Evolutionary conservation across 2,888 invertebrate species (phyloP), one percentile per base, ranked within the genome.

Genomic region (Copidosoma aretas): DNA sequence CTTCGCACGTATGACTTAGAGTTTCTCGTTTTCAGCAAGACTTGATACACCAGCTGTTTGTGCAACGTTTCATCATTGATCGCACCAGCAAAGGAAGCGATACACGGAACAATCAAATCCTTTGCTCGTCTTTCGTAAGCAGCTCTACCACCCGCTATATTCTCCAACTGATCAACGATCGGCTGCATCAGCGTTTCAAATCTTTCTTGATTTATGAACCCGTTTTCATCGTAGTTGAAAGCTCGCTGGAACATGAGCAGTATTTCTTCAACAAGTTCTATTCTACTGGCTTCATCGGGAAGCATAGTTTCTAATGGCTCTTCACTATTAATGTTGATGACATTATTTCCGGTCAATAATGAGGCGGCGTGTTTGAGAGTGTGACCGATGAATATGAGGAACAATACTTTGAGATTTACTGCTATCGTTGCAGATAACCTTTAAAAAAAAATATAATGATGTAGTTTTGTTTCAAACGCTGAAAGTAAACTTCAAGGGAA

Each of bases 21-120:
- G 77, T 92, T 91, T 71, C 95, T 88, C 0, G 95, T 93, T 85
- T 97, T 97, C 73, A 96, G 86, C 64, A 97, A 84, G 73, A 96
- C 89, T 81, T 96, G 94, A 82, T 96, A 95, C 81, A 96, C 95
- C 71, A 97, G 85, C 75, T 93, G 89, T 80, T 96, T 96, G 92
- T 96, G 96, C 39, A 94, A 84, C 0, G 93, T 89, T 81, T 97
- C 95, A 79, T 95, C 95, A 1, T 90, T 91, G 1, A 91, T 90
- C 0, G 93, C 92, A 15, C 91, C 90, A 0, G 93, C 92, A 77
- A 97, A 90, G 77, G 94, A 91, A 0, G 92, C 90, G 69, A 97
- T 87, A 78, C 94, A 93, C 0, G 92, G 91, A n/a, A 90, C 90
- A 43, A 97, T 84, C 24, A 90, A 82, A 58, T 88, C 85, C 61